phyloP scores from a whole-genome alignment of 1,140 invertebrate species.

The Caenorhabditis briggsae region DNA sequence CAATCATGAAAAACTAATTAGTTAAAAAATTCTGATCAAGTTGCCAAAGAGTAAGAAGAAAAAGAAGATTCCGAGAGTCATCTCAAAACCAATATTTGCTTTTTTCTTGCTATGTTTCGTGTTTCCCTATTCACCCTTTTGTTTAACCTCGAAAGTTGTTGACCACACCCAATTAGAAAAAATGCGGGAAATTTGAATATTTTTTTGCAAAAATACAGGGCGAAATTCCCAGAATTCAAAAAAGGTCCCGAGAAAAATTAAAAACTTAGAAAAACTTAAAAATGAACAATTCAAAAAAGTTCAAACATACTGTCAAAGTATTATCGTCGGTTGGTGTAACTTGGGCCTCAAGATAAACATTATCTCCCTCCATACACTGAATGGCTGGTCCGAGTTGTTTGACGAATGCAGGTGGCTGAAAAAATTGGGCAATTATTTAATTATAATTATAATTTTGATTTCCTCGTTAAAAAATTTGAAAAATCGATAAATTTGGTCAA shows the following conservation, averaged over 20 bases:
- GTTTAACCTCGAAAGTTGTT: constrained; percentile 52
- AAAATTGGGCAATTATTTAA: constrained; percentile 4
- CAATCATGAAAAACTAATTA: too few species aligned
- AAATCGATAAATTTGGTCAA: too few species aligned
- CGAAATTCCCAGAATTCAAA: background rate
- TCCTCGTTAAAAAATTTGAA: too few species aligned
- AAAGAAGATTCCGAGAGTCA: background rate
- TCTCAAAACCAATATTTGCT: constrained; percentile 31
- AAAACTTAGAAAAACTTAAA: background rate
- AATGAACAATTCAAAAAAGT: background rate
- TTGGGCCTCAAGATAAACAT: constrained; percentile 93
- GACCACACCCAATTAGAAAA: constrained; percentile 79
- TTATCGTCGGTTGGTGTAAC: constrained; percentile 90
- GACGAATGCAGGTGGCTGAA: constrained; percentile 72
- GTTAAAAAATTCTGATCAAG: background rate
- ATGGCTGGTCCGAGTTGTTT: constrained; percentile 71
- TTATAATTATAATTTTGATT: too few species aligned
- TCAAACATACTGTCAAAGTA: constrained; percentile 88
- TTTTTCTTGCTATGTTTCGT: constrained; percentile 29
- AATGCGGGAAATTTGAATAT: background rate
- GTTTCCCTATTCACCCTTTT: constrained; percentile 10
- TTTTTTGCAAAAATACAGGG: background rate
- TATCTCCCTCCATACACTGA: constrained; percentile 87
- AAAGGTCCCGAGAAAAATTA: background rate
- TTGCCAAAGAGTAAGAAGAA: background rate